Conservation (phyloP, 37 sponge, comb jelly and placozoan species). For the Aplysina aerophoba region DNA sequence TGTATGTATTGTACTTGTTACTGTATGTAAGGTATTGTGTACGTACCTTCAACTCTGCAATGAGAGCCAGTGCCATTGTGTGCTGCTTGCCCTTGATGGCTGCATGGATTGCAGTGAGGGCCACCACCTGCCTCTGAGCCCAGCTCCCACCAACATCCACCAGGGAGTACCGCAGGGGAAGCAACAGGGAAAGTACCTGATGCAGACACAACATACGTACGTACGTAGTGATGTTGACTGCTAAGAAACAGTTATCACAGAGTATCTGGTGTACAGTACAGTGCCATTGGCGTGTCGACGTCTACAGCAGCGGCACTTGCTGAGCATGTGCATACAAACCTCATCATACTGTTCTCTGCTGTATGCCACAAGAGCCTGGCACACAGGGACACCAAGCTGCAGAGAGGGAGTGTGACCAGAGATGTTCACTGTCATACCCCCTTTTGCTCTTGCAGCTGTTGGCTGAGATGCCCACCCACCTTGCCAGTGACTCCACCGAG, state of each 20-base stretch:
- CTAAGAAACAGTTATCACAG: neutral
- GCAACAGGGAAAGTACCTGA: slow-evolving; percentile 72
- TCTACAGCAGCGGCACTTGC: no score
- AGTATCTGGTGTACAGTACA: neutral
- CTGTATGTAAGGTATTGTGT: no score
- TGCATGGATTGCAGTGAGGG: slow-evolving; percentile 75
- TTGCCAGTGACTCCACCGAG: no score
- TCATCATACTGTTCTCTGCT: slow-evolving; percentile 79
- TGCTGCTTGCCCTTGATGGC: slow-evolving; percentile 69
- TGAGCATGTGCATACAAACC: slow-evolving; percentile 27
- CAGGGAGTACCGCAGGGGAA: slow-evolving; percentile 70
- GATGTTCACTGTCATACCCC: no score
- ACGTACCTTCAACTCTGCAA: slow-evolving; percentile 72
- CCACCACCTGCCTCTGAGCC: slow-evolving; percentile 88
- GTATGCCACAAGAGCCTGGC: slow-evolving; percentile 83
- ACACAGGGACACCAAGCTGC: slow-evolving; percentile 81
- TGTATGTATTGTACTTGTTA: no score
- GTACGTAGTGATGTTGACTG: neutral
- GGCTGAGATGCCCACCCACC: no score
- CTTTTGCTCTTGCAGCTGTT: no score
- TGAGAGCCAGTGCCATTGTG: slow-evolving; percentile 50
- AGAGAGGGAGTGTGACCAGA: neutral
- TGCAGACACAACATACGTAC: neutral
- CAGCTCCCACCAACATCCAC: slow-evolving; percentile 74
- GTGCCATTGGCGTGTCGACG: no score